Percentiles rank a stretch among this genome's conserved stretches.
Evolutionary conservation across 37 sponge, comb jelly and placozoan genomes (phyloP).

Genomic region (Chondrosia reniformis): DNA sequence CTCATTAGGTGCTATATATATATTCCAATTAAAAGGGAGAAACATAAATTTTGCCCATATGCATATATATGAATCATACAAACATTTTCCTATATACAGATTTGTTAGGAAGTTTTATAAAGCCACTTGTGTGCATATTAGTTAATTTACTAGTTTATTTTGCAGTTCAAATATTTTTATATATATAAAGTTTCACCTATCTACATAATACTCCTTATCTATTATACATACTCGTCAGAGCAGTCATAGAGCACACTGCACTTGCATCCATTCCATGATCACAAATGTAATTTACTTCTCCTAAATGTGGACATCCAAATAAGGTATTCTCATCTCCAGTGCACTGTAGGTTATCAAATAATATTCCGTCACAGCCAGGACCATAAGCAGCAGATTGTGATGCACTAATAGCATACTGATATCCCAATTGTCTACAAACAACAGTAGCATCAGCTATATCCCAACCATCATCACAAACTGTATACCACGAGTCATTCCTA

Average conservation of each 20-base stretch:
- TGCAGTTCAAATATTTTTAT: background rate
- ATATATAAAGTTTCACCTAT: background rate
- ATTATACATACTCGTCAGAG: no score
- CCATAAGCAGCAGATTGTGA: background rate
- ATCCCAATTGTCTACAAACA: background rate
- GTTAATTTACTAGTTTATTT: background rate
- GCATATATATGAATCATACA: no score
- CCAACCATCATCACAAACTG: background rate
- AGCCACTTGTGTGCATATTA: background rate
- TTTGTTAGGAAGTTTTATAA: no score
- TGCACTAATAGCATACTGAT: background rate
- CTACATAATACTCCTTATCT: background rate
- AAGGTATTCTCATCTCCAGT: background rate
- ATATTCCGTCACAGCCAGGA: background rate
- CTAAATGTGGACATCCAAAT: background rate
- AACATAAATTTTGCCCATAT: no score
- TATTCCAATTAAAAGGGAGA: no score
- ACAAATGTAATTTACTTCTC: background rate
- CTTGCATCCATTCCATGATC: background rate
- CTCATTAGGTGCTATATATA: no score
- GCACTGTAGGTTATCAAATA: background rate
- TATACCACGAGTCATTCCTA: background rate
- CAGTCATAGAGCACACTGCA: constrained; percentile 11
- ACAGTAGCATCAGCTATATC: background rate
- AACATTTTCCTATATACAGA: no score